Evolutionary conservation across 2,113 vertebrate genomes (phyloP).

Genomic region (Potamarius usumacintae): DNA sequence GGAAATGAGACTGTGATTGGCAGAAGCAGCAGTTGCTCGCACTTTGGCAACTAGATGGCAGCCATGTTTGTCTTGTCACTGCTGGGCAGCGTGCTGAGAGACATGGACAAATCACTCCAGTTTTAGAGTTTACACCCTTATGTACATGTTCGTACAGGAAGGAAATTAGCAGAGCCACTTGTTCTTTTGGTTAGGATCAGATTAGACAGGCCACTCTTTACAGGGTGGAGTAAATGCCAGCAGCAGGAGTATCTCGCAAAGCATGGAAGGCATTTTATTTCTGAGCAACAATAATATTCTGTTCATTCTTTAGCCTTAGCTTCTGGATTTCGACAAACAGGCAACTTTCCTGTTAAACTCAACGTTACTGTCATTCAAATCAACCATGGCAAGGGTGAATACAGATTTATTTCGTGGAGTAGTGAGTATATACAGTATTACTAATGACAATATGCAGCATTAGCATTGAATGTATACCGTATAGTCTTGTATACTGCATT

Average conservation of each 20-base stretch:
- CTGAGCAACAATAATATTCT: background rate
- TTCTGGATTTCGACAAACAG: background rate
- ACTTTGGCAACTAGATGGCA: conserved; percentile 73
- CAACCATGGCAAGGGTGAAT: background rate
- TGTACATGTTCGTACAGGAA: conserved; percentile 9
- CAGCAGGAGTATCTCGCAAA: background rate
- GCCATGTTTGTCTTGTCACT: conserved; percentile 63
- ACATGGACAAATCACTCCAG: conserved; percentile 2
- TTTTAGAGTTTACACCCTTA: conserved; percentile 24
- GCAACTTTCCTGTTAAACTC: background rate
- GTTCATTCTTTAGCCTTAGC: background rate
- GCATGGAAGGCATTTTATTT: background rate
- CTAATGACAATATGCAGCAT: background rate
- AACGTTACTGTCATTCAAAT: background rate
- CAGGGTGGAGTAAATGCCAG: background rate
- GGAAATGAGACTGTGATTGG: conserved; percentile 8
- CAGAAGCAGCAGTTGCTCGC: conserved; percentile 34
- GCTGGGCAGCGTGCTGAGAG: conserved; percentile 27
- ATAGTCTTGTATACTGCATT: background rate
- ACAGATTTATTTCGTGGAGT: background rate
- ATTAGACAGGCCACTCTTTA: conserved; percentile 1
- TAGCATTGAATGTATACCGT: background rate
- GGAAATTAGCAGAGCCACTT: conserved; percentile 18
- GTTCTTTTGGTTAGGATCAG: background rate
- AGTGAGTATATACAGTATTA: background rate